Evolutionary conservation across 53 echinoderm and acorn worm species (phyloP).

Genomic region (Arbacia lixula): DNA sequence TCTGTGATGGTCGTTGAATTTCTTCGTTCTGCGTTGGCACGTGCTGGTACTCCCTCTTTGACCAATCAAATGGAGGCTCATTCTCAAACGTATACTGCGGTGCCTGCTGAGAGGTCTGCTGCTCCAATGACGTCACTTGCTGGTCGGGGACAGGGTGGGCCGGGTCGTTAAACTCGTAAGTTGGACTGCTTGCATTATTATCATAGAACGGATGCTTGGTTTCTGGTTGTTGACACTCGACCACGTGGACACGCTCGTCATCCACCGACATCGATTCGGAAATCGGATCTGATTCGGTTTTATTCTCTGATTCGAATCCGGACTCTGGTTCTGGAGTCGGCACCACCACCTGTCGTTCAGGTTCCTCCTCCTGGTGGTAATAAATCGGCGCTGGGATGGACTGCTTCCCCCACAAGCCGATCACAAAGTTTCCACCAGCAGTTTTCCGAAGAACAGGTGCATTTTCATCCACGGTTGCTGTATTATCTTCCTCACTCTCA

Average conservation of each 20-base stretch:
- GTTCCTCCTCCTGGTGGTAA: slow-evolving; percentile 1
- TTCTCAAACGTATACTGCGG: slow-evolving; percentile 40
- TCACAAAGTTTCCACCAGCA: slow-evolving; percentile 36
- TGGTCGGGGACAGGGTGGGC: background rate
- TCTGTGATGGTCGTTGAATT: background rate
- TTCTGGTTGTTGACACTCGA: slow-evolving; percentile 36
- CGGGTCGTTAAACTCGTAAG: no score
- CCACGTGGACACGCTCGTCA: slow-evolving; percentile 32
- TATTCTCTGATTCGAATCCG: slow-evolving; percentile 23
- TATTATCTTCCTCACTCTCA: slow-evolving; percentile 17
- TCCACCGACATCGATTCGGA: background rate
- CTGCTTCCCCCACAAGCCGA: slow-evolving; percentile 43
- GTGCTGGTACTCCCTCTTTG: slow-evolving; percentile 6
- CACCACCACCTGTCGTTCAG: no score
- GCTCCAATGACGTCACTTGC: background rate
- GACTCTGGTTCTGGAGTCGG: slow-evolving; percentile 37
- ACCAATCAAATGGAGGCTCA: slow-evolving; percentile 47
- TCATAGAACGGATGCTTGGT: no score
- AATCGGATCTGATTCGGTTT: slow-evolving; percentile 18
- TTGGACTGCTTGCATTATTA: no score
- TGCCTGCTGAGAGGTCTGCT: background rate
- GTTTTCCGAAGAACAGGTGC: slow-evolving; percentile 28
- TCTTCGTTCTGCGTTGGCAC: slow-evolving; percentile 5
- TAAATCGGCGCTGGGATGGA: background rate
- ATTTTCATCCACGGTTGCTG: slow-evolving; percentile 2